A percentile compares a stretch with the other conserved stretches of the same genome.
Evolutionary conservation across 2,797 vertebrate species (phyloP).

Genomic region (Falco concolor): DNA sequence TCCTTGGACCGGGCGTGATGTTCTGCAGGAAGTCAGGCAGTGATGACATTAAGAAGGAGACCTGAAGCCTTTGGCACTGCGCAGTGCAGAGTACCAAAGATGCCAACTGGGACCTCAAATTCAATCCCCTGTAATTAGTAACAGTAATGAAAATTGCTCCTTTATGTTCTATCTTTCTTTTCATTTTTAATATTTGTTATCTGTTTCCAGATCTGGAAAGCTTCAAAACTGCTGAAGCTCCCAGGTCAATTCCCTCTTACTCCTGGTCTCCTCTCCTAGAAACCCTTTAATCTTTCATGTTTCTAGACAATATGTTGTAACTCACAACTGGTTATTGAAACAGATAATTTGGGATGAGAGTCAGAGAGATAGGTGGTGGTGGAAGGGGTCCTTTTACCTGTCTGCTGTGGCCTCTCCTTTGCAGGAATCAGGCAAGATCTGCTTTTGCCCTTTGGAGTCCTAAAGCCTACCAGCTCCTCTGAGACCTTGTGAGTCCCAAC

Average conservation of each 20-base stretch:
- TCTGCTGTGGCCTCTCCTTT: neutral
- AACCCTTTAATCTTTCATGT: neutral
- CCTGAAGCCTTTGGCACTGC: neutral
- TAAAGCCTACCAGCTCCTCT: neutral
- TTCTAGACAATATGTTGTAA: neutral
- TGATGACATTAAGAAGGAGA: neutral
- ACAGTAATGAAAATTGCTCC: neutral
- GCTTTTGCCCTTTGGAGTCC: neutral
- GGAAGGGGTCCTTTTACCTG: neutral
- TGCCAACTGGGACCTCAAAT: neutral
- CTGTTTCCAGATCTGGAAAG: neutral
- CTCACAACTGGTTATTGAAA: neutral
- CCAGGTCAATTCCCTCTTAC: neutral
- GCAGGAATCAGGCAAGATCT: neutral
- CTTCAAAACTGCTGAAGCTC: neutral
- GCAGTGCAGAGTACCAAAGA: neutral
- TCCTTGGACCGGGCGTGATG: no score
- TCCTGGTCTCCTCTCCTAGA: neutral
- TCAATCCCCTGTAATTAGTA: neutral
- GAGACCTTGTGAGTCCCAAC: neutral
- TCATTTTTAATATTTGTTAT: neutral
- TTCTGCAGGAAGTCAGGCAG: neutral
- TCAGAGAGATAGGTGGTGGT: neutral
- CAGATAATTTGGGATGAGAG: neutral
- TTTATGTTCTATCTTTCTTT: neutral